These are phyloP conservation scores for Pharmacophagus antenor DNA, from an alignment of 2,888 invertebrate genomes.

Conservation along the genomic window DNA sequence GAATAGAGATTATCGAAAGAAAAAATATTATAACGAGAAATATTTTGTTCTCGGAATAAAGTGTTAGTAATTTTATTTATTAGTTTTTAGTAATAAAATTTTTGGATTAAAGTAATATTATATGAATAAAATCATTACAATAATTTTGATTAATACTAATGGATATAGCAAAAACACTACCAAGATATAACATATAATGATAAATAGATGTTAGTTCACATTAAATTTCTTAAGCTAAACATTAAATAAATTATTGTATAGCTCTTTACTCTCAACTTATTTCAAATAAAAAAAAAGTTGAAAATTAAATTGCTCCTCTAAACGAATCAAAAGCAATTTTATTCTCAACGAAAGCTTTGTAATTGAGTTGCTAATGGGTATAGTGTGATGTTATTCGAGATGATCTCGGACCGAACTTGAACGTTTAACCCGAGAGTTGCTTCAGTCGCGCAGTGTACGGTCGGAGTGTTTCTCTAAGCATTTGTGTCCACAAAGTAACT, in stretches of 20 bases:
- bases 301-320: too few species aligned
- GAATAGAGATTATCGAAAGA: not conserved
- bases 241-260: too few species aligned
- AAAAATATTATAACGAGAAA: not conserved
- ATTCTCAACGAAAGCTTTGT: slow-evolving; percentile 7
- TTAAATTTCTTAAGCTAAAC: too few species aligned
- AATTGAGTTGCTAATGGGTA: slow-evolving; percentile 25
- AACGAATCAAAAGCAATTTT: slow-evolving; percentile 9
- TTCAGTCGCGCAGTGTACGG: slow-evolving; percentile 16
- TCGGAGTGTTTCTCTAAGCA: slow-evolving; percentile 37
- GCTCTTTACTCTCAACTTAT: too few species aligned
- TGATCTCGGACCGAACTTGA: slow-evolving; percentile 18
- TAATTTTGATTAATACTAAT: too few species aligned
- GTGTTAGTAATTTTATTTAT: not conserved
- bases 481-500: slow-evolving; percentile 52
- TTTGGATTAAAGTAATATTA: too few species aligned
- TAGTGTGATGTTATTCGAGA: slow-evolving; percentile 19
- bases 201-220: too few species aligned
- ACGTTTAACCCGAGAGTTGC: slow-evolving; percentile 22
- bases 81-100: not conserved
- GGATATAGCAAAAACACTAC: too few species aligned
- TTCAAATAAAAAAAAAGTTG: too few species aligned
- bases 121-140: too few species aligned
- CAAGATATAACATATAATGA: too few species aligned
- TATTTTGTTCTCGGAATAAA: not conserved